Percentiles rank a stretch among this genome's conserved stretches.
Conservation (phyloP, 2,797 vertebrate species). For the Lutjanus argentimaculatus region DNA sequence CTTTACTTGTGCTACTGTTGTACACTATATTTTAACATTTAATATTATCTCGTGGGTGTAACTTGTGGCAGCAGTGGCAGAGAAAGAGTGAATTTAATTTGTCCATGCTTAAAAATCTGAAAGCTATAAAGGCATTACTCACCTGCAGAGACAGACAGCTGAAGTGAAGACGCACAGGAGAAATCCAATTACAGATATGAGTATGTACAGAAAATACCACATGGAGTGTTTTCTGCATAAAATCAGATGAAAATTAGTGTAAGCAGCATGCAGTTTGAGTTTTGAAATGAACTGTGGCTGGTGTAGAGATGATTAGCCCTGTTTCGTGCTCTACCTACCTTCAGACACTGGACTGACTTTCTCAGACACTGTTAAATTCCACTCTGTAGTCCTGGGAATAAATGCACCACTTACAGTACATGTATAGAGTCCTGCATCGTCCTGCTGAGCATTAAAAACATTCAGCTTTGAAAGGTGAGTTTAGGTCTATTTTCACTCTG, state of each 20-base stretch:
- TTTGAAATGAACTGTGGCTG: not conserved
- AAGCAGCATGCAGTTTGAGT: not conserved
- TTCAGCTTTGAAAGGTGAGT: not conserved
- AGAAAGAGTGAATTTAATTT: no score
- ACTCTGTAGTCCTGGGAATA: accelerated
- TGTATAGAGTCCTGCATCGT: conserved; percentile 57
- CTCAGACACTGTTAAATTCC: conserved; percentile 54
- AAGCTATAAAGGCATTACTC: not conserved
- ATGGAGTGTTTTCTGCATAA: not conserved
- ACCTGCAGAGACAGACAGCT: conserved; percentile 43
- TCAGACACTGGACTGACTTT: not conserved
- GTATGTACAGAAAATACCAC: not conserved
- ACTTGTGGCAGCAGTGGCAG: no score
- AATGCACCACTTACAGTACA: accelerated
- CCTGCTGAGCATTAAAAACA: conserved; percentile 37
- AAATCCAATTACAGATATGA: conserved; percentile 4
- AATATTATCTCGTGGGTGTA: no score
- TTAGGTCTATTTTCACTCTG: not conserved
- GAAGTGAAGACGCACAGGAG: not conserved
- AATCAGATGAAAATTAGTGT: conserved; percentile 1
- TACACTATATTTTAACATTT: no score
- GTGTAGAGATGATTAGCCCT: not conserved
- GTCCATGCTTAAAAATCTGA: no score
- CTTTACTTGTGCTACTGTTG: no score
- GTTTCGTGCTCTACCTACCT: conserved; percentile 38